Evolutionary conservation across 2,113 vertebrate species (phyloP).

Genomic region (Ia io): DNA sequence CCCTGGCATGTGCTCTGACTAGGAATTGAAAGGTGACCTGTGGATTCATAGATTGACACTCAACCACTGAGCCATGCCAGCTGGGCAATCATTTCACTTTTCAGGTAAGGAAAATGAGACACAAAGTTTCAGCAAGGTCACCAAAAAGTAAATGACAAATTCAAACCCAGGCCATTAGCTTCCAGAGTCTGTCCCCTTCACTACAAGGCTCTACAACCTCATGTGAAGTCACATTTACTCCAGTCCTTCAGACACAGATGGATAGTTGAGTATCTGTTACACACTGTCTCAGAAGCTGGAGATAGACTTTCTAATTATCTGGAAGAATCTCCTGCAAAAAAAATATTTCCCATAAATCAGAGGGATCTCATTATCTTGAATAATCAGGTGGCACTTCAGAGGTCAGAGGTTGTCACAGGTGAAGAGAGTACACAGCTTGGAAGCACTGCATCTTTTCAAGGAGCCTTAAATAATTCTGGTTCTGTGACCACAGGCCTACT

Average conservation of each 20-base stretch:
- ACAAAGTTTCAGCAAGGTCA: not conserved
- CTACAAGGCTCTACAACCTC: rapidly evolving
- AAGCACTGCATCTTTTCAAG: not conserved
- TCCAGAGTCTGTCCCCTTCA: not conserved
- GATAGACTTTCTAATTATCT: not conserved
- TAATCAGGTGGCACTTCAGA: not conserved
- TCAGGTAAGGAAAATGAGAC: not conserved
- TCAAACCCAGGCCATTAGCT: not conserved
- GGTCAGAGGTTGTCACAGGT: not conserved
- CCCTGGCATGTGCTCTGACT: too few species aligned
- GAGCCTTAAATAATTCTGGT: constrained; percentile 26
- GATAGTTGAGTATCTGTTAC: not conserved
- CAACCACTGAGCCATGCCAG: too few species aligned
- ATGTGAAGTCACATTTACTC: not conserved
- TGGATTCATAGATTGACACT: too few species aligned
- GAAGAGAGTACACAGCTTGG: not conserved
- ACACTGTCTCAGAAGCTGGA: not conserved
- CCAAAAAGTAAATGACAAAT: not conserved
- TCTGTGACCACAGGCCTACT: not conserved
- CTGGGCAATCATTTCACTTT: not conserved
- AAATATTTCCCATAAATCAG: not conserved
- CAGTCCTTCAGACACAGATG: not conserved
- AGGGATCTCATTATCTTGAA: not conserved
- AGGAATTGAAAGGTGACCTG: too few species aligned
- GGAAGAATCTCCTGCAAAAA: not conserved